phyloP scores from a whole-genome alignment of 1,140 invertebrate species.

The Apis cerana region DNA sequence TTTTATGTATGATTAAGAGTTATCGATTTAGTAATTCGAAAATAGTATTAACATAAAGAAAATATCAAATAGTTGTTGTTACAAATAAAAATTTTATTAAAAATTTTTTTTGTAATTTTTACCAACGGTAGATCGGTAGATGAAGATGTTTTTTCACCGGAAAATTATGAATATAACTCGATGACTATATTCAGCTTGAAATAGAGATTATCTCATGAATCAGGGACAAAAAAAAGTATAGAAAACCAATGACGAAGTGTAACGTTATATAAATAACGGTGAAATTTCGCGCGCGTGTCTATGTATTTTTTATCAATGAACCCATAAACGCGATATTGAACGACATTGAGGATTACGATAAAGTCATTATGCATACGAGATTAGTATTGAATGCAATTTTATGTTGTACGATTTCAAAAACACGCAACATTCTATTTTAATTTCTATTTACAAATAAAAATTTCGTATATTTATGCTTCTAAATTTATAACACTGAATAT shows the following conservation, averaged over 20 bases:
- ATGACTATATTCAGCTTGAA: constrained; percentile 21
- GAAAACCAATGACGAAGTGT: not conserved
- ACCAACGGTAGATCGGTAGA: not conserved
- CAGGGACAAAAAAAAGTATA: not conserved
- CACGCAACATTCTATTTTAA: not conserved
- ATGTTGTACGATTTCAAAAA: not conserved
- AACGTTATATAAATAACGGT: constrained; percentile 10
- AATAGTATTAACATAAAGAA: no score
- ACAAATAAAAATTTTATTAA: not conserved
- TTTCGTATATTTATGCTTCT: not conserved
- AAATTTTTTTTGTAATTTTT: not conserved
- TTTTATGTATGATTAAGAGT: not conserved
- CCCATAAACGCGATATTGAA: not conserved
- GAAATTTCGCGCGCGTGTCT: not conserved
- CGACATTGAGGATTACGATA: not conserved
- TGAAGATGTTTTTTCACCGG: not conserved
- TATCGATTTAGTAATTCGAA: not conserved
- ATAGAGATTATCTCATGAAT: constrained; percentile 34
- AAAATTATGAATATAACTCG: constrained; percentile 32
- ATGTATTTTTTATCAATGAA: constrained; percentile 7
- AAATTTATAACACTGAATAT: constrained; percentile 3
- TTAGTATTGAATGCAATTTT: constrained; percentile 1
- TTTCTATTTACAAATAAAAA: not conserved
- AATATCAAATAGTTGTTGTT: no score
- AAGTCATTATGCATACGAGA: not conserved